Evolutionary conservation across 2,113 vertebrate genomes (phyloP).

Genomic region (Aspiorhynchus laticeps): DNA sequence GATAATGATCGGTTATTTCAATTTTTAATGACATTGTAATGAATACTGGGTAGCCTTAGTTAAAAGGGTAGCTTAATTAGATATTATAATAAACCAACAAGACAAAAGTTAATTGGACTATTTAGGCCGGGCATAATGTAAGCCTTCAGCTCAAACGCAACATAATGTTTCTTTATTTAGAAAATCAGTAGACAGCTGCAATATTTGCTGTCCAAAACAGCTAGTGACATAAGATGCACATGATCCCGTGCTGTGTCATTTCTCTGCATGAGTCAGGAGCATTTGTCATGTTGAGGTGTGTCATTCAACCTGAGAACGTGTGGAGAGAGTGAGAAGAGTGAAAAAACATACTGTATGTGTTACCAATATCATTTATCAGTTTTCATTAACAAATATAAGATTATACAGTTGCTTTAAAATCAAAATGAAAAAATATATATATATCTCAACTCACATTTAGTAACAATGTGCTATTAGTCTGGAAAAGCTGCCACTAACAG

Average conservation of each 20-base stretch:
- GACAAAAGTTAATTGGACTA: conserved; percentile 6
- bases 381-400: neutral
- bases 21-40: conserved; percentile 60
- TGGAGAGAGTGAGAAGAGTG: neutral
- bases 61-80: conserved; percentile 40
- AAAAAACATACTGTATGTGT: neutral
- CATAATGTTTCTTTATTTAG: neutral
- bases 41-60: conserved; percentile 51
- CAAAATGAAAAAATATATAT: neutral
- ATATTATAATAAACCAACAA: conserved; percentile 9
- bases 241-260: neutral
- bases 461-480: neutral
- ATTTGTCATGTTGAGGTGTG: neutral
- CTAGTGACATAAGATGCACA: neutral
- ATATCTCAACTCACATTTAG: neutral
- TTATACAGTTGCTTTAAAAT: neutral
- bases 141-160: neutral
- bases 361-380: neutral
- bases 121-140: neutral
- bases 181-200: neutral
- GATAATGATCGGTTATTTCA: conserved; percentile 63
- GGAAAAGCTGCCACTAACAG: neutral
- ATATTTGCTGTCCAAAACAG: neutral
- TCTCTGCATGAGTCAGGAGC: neutral
- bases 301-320: neutral